These are phyloP conservation scores for Vulpes ferrilata DNA, from an alignment of 2,113 vertebrate species.

Conservation along the genomic window DNA sequence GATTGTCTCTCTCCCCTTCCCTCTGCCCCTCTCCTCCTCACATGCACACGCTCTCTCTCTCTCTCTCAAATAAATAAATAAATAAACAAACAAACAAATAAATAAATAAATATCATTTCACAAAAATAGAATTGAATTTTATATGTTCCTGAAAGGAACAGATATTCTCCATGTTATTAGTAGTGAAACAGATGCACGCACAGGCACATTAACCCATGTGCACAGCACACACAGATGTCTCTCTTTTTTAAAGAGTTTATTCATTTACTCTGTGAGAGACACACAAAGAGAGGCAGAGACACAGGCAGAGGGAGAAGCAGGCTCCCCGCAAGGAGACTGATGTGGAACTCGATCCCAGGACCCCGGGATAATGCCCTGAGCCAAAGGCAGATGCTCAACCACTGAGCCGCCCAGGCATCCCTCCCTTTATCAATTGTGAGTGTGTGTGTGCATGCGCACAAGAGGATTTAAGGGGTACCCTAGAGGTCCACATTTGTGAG, in stretches of 20 bases:
- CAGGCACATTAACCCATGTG: accelerated
- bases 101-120: background rate
- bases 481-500: background rate
- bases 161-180: background rate
- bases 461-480: background rate
- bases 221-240: background rate
- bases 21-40: too few relatives aligned
- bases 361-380: too few relatives aligned
- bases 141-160: background rate
- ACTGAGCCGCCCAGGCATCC: too few relatives aligned
- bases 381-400: too few relatives aligned
- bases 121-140: background rate
- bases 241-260: too few relatives aligned
- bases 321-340: too few relatives aligned
- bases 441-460: accelerated
- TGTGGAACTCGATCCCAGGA: too few relatives aligned
- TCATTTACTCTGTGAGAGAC: too few relatives aligned
- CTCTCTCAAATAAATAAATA: background rate
- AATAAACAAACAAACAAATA: too few relatives aligned
- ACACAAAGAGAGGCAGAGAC: too few relatives aligned
- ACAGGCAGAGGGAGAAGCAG: too few relatives aligned
- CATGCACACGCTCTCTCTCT: background rate
- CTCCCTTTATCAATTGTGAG: background rate
- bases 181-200: background rate
- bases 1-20: background rate